Conservation (phyloP, 2,888 invertebrate genomes). For the Nemurella pictetii region DNA sequence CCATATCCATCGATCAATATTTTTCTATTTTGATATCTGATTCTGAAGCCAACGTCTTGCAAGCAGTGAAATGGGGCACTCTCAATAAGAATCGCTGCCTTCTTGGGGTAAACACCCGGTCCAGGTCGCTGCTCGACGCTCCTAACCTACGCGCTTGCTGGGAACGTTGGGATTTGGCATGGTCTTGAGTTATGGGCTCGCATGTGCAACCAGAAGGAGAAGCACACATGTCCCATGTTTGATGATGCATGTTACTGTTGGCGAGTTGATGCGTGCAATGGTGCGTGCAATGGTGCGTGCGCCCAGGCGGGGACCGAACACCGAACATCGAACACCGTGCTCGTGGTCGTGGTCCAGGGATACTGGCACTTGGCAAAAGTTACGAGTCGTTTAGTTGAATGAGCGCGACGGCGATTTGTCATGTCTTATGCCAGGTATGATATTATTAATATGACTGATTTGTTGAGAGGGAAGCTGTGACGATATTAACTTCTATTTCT, state of each 20-base stretch:
- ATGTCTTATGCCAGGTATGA: not conserved
- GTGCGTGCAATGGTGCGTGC: not conserved
- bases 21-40: too few species aligned
- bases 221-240: not conserved
- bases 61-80: too few species aligned
- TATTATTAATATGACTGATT: not conserved
- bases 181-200: not conserved
- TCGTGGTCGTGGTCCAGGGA: not conserved
- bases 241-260: not conserved
- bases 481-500: not conserved
- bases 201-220: not conserved
- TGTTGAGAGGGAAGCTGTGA: not conserved
- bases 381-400: not conserved
- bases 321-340: too few species aligned
- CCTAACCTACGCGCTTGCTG: slow-evolving; percentile 7
- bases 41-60: too few species aligned
- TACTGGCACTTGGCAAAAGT: not conserved
- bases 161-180: slow-evolving; percentile 9
- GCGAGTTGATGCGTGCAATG: not conserved
- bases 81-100: too few species aligned
- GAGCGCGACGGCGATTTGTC: not conserved
- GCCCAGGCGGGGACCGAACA: too few species aligned
- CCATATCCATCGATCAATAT: too few species aligned
- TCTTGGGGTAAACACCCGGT: too few species aligned
- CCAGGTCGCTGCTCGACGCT: not conserved